Base-by-base conservation (phyloP, 92 coral and sea anemone species). In the Actinostola sp. region DNA sequence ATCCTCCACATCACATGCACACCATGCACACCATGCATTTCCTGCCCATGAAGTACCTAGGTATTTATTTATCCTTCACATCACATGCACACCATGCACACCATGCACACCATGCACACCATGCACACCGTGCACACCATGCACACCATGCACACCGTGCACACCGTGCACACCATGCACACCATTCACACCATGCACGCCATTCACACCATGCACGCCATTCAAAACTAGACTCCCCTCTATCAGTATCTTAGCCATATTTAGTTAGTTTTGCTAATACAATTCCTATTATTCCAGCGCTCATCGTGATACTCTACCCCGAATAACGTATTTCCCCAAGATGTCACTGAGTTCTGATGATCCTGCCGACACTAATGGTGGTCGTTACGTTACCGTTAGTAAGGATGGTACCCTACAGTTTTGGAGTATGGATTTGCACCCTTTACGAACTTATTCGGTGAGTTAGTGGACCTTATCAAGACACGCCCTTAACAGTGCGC, bases 381-480 rank as follows among this genome's bases (percentile, higher is more conserved):
- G 98, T 3, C 86, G 98, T 16, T 94, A 91, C 66, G 97, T 94
- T 56, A 84, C 98, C 0, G 88, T 94, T 61, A 94, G 98, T 63
- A 92, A 88, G 59, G 98, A 94, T 35, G 98, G 98, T 0, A 87
- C 75, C 1, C 67, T 94, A 69, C 96, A 92, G 45, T 75, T 94
- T 73, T 94, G 98, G 98, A 91, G 87, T 38, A 94, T 91, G 97
- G 98, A 94, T 63, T 84, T 93, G 15, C 79, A 94, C 29, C 83
- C 93, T 1, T 89, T 86, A 29, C 86, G 86, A 20, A 88, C 97
- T 0, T 59, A 88, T n/a, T 75, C 84, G 76, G 97, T 90, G 33
- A 61, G 92, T 63, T 12, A 0, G 51, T 24, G 53, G 45, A 39
- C 8, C 14, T 52, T 52, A 52, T 52, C 11, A 52, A 52, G 23